These are phyloP conservation scores for Pherbina coryleti DNA, from an alignment of 2,888 invertebrate species.

Conservation along the genomic window DNA sequence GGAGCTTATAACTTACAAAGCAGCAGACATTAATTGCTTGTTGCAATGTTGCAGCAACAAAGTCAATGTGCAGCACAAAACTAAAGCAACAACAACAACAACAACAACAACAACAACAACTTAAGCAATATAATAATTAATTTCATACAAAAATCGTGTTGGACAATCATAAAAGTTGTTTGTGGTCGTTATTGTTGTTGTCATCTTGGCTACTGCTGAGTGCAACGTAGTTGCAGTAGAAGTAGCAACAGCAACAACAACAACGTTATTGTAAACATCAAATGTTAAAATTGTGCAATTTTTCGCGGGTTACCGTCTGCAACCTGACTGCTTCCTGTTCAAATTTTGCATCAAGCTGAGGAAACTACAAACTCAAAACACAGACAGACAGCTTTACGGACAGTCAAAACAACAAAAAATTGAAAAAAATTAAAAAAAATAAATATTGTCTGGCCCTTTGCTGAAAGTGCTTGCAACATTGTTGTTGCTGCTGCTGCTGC, in stretches of 20 bases:
- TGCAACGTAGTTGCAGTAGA: not conserved
- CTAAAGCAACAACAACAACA: conserved; percentile 1
- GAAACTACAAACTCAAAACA: not conserved
- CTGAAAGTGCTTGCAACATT: conserved; percentile 46
- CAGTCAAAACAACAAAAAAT: conserved; percentile 24
- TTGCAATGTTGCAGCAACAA: not conserved
- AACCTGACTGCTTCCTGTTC: not conserved
- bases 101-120: conserved; percentile 22
- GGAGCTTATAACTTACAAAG: not conserved
- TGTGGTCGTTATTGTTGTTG: not conserved
- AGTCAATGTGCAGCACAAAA: not conserved
- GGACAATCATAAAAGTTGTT: not conserved
- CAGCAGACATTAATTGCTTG: not conserved
- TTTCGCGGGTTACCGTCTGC: not conserved
- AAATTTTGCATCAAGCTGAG: not conserved
- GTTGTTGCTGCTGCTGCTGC: conserved; percentile 25
- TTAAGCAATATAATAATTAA: conserved; percentile 55
- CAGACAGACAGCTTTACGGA: not conserved
- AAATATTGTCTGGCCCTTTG: conserved; percentile 50
- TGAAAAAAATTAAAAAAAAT: not conserved
- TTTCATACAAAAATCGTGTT: conserved; percentile 23
- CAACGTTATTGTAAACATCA: conserved; percentile 59
- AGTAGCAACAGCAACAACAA: conserved; percentile 32
- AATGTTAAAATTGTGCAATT: conserved; percentile 56
- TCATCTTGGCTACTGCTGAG: too few species aligned